A percentile compares a stretch with the other conserved stretches of the same genome.
Evolutionary conservation across 2,888 invertebrate genomes (phyloP).

Genomic region (Rosalia funebris): DNA sequence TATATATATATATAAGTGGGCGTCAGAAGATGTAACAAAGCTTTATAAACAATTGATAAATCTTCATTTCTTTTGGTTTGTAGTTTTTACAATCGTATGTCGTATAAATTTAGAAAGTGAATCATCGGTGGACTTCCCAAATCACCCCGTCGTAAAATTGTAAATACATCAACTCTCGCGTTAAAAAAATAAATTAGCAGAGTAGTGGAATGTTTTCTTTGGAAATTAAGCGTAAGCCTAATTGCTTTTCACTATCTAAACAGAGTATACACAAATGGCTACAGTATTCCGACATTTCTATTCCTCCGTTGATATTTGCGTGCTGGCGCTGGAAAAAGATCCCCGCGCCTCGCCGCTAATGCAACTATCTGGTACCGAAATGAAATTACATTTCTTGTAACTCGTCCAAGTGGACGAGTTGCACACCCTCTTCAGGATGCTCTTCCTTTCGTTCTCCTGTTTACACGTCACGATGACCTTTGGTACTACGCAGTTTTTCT

Average conservation of each 20-base stretch:
- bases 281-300: constrained; percentile 14
- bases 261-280: too few species aligned
- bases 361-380: constrained; percentile 61
- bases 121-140: too few species aligned
- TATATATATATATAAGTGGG: too few species aligned
- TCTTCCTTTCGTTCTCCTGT: constrained; percentile 55
- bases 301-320: constrained; percentile 61
- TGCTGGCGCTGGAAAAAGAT: constrained; percentile 63
- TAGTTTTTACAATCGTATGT: too few species aligned
- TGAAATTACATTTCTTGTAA: constrained; percentile 60
- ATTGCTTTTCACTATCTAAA: not conserved
- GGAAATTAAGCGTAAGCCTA: not conserved
- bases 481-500: constrained; percentile 46
- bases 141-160: too few species aligned
- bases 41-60: too few species aligned
- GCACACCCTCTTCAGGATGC: constrained; percentile 61
- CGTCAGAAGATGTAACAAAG: too few species aligned
- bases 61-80: too few species aligned
- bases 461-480: constrained; percentile 60
- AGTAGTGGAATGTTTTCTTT: not conserved
- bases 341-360: constrained; percentile 59
- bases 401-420: constrained; percentile 56
- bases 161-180: too few species aligned
- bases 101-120: too few species aligned
- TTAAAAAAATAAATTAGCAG: not conserved